These are phyloP conservation scores for Apamea epomidion DNA, from an alignment of 2,888 invertebrate genomes.

Conservation along the genomic window DNA sequence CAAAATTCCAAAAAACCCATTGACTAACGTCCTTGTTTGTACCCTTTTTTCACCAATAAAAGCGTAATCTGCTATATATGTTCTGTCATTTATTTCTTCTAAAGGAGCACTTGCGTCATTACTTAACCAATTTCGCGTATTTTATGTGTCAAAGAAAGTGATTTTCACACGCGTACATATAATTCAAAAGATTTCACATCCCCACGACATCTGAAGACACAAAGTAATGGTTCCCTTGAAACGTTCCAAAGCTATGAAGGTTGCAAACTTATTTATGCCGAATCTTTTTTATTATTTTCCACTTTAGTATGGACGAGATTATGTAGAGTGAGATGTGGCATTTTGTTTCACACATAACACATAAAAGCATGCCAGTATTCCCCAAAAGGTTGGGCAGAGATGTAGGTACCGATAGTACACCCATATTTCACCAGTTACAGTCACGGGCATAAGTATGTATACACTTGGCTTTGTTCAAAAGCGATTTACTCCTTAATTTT, in stretches of 20 bases:
- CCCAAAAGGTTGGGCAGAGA: neutral
- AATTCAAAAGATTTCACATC: conserved; percentile 57
- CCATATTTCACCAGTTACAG: too few relatives aligned
- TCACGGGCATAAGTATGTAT: too few relatives aligned
- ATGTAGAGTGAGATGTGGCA: conserved; percentile 56
- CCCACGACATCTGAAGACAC: conserved; percentile 49
- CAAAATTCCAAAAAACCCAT: neutral
- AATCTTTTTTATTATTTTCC: conserved; percentile 76
- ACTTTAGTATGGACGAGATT: conserved; percentile 61
- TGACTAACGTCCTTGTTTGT: neutral
- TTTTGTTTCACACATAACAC: conserved; percentile 1
- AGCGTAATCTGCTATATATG: neutral
- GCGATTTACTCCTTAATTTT: too few relatives aligned
- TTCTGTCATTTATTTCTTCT: neutral
- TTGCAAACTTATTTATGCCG: conserved; percentile 72
- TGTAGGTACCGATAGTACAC: too few relatives aligned
- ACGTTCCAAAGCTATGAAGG: conserved; percentile 61
- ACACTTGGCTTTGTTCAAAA: too few relatives aligned
- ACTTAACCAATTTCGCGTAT: conserved; percentile 1
- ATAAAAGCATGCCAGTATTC: neutral
- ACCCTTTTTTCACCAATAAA: neutral
- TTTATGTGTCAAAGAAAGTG: conserved; percentile 34
- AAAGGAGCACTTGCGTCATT: neutral
- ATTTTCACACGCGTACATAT: conserved; percentile 29
- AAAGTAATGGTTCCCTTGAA: conserved; percentile 56